phyloP scores from a whole-genome alignment of 2,888 invertebrate genomes.

The Sminthurinus aureus region DNA sequence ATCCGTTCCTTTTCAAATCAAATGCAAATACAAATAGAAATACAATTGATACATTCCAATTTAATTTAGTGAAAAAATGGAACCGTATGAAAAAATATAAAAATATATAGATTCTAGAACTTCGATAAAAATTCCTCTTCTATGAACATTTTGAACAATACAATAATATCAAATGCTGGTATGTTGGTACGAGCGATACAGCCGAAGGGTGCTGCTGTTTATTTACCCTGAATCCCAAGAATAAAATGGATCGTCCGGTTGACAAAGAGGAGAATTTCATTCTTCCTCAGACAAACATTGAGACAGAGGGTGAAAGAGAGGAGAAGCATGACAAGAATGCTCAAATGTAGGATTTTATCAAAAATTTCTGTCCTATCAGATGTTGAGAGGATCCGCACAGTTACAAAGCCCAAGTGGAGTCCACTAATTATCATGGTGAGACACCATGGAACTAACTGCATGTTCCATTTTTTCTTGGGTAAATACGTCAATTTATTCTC shows the following conservation, averaged over 20 bases:
- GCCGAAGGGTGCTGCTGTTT: no score
- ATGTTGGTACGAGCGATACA: no score
- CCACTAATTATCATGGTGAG: not conserved
- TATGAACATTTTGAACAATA: no score
- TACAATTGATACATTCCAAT: no score
- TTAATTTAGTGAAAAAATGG: no score
- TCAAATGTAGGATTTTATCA: slow-evolving; percentile 14
- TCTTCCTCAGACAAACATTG: not conserved
- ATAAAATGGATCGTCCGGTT: not conserved
- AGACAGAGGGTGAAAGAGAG: slow-evolving; percentile 1
- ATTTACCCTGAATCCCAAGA: slow-evolving; percentile 1
- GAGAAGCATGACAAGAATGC: slow-evolving; percentile 7
- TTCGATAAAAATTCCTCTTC: no score
- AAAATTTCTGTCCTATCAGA: not conserved
- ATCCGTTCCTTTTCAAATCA: not conserved
- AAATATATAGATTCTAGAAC: no score
- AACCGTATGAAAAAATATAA: no score
- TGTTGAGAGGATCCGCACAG: not conserved
- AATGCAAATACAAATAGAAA: not conserved
- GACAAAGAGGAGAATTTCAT: not conserved
- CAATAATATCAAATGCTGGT: no score
- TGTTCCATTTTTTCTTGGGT: not conserved
- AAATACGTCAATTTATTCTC: not conserved
- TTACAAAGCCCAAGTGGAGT: not conserved
- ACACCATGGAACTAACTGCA: slow-evolving; percentile 1